These are phyloP conservation scores for Frieseomelitta varia DNA, from an alignment of 1,140 invertebrate species.

Conservation along the genomic window DNA sequence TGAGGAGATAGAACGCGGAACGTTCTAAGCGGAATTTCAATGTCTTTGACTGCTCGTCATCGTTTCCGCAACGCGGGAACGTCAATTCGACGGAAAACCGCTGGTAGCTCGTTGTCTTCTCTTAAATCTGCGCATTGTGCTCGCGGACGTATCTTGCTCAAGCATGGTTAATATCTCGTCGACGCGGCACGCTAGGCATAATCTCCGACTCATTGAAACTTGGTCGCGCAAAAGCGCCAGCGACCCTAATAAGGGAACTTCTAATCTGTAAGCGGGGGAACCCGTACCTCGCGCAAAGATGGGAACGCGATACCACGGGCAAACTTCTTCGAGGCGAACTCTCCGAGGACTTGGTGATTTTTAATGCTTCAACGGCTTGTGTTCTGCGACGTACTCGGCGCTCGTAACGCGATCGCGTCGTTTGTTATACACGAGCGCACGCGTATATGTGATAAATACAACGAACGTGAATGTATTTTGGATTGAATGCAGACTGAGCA, in stretches of 20 bases:
- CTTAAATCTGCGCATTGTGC: conserved; percentile 56
- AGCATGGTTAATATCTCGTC: conserved; percentile 61
- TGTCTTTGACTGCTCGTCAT: conserved; percentile 23
- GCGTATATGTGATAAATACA: background rate
- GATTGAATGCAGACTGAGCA: too few species aligned
- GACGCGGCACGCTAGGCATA: conserved; percentile 61
- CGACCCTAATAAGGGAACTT: conserved; percentile 70
- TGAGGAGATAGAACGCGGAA: background rate
- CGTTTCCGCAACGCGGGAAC: background rate
- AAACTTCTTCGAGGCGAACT: conserved; percentile 17
- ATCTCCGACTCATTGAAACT: conserved; percentile 78
- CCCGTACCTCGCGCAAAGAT: conserved; percentile 10
- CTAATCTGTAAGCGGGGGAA: conserved; percentile 68
- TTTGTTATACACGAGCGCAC: background rate
- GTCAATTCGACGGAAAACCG: conserved; percentile 44
- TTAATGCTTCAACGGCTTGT: background rate
- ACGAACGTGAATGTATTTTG: too few species aligned
- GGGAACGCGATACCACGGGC: background rate
- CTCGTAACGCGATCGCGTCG: background rate
- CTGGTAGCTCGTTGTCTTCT: conserved; percentile 13
- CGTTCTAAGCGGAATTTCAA: conserved; percentile 19
- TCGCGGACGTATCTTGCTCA: conserved; percentile 38
- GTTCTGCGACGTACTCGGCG: background rate
- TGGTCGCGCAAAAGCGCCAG: conserved; percentile 70
- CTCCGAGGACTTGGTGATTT: conserved; percentile 10